phyloP scores from a whole-genome alignment of 2,888 invertebrate species.

The Labia minor region DNA sequence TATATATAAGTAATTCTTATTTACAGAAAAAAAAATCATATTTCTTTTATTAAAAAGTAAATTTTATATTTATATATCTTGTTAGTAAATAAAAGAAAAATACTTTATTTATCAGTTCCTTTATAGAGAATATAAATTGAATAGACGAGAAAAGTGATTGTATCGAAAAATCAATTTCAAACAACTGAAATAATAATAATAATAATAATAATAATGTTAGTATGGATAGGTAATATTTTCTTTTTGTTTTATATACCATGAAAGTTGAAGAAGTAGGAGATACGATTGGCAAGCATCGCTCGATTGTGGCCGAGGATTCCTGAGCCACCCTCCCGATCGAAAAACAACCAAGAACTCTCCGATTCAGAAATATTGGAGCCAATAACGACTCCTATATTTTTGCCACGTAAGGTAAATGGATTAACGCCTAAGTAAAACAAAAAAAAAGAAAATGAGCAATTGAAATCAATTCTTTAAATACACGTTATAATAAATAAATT shows the following conservation, averaged over 20 bases:
- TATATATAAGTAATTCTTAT: too few species aligned
- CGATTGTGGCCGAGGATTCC: constrained; percentile 53
- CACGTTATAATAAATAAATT: background rate
- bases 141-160: too few species aligned
- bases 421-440: constrained; percentile 35
- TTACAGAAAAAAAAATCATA: too few species aligned
- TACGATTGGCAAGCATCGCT: constrained; percentile 49
- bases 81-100: too few species aligned
- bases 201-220: too few species aligned
- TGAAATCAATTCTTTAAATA: background rate
- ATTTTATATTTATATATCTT: too few species aligned
- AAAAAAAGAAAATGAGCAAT: background rate
- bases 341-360: constrained; percentile 34
- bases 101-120: too few species aligned
- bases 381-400: constrained; percentile 37
- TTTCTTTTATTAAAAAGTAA: too few species aligned
- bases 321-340: constrained; percentile 47
- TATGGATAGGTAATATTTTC: too few species aligned
- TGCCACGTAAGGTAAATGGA: constrained; percentile 37
- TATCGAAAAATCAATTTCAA: too few species aligned
- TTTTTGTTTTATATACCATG: constrained; percentile 36
- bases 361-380: constrained; percentile 40
- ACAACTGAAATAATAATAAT: too few species aligned
- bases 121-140: too few species aligned
- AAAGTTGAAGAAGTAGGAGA: constrained; percentile 49